A percentile compares a stretch with the other conserved stretches of the same genome.
phyloP scores from a whole-genome alignment of 1,140 invertebrate species.

The Nephila pilipes region DNA sequence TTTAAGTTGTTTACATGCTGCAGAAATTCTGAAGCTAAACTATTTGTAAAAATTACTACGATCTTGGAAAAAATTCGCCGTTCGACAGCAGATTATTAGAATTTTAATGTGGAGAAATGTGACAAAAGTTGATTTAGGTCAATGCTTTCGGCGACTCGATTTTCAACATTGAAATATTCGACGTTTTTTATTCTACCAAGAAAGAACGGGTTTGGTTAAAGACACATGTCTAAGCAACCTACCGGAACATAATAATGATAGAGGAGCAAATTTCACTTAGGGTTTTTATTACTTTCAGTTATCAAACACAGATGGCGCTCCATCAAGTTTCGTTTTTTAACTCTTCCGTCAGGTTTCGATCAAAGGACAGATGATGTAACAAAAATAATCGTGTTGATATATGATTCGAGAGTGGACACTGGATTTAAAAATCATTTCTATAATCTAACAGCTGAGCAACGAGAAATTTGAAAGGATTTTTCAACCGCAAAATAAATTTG shows the following conservation, averaged over 20 bases:
- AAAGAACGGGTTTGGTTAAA: conserved; percentile 26
- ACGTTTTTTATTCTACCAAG: neutral
- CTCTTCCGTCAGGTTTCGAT: too few relatives aligned
- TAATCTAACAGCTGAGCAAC: too few relatives aligned
- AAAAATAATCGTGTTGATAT: too few relatives aligned
- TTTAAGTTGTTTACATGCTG: neutral
- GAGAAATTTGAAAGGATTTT: too few relatives aligned
- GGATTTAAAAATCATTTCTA: too few relatives aligned
- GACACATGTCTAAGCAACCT: neutral
- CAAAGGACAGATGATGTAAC: too few relatives aligned
- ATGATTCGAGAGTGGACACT: too few relatives aligned
- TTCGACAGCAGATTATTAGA: neutral
- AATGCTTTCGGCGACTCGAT: conserved; percentile 36
- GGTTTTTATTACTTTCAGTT: conserved; percentile 42
- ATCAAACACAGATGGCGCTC: conserved; percentile 52
- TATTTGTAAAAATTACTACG: neutral
- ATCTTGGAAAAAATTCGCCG: neutral
- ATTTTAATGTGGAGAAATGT: neutral
- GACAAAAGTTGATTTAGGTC: conserved; percentile 49
- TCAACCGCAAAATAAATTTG: too few relatives aligned
- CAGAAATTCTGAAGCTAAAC: neutral
- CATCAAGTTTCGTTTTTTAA: neutral
- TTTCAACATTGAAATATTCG: neutral
- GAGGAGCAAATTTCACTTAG: neutral
- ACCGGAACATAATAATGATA: neutral